These are phyloP conservation scores for Agrochola macilenta DNA, from an alignment of 2,888 invertebrate genomes.

Conservation along the genomic window DNA sequence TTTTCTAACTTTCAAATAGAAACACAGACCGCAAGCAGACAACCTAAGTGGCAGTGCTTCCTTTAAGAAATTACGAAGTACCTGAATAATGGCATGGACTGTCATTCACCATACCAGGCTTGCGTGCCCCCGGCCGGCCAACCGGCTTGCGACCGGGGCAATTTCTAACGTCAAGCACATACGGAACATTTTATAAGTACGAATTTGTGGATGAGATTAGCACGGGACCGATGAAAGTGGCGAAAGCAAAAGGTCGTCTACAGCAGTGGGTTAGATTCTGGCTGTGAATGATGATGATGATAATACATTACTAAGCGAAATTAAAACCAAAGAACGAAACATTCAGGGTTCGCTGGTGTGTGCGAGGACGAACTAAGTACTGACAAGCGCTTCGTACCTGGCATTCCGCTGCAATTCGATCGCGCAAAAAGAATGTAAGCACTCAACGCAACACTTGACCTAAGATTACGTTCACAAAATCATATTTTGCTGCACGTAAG, in stretches of 20 bases:
- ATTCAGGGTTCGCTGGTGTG: neutral
- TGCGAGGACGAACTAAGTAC: neutral
- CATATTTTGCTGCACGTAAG: neutral
- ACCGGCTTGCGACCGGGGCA: neutral
- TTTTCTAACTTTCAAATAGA: neutral
- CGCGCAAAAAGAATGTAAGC: conserved; percentile 9
- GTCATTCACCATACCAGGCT: conserved; percentile 5
- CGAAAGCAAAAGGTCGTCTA: conserved; percentile 22
- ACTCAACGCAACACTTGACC: conserved; percentile 5
- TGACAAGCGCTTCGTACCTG: neutral
- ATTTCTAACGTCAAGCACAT: neutral
- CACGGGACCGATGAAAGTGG: conserved; percentile 20
- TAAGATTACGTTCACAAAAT: conserved; percentile 1
- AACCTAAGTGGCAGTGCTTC: neutral
- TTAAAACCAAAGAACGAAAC: neutral
- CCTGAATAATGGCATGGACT: neutral
- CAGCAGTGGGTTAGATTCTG: conserved; percentile 27
- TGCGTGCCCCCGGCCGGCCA: neutral
- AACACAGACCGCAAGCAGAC: neutral
- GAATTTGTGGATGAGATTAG: conserved; percentile 28
- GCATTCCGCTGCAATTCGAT: neutral
- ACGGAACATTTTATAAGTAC: conserved; percentile 6
- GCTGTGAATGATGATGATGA: conserved; percentile 50
- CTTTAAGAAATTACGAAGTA: neutral
- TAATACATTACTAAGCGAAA: neutral